Conservation (phyloP, 2,113 vertebrate genomes). For the Microcebus murinus region DNA sequence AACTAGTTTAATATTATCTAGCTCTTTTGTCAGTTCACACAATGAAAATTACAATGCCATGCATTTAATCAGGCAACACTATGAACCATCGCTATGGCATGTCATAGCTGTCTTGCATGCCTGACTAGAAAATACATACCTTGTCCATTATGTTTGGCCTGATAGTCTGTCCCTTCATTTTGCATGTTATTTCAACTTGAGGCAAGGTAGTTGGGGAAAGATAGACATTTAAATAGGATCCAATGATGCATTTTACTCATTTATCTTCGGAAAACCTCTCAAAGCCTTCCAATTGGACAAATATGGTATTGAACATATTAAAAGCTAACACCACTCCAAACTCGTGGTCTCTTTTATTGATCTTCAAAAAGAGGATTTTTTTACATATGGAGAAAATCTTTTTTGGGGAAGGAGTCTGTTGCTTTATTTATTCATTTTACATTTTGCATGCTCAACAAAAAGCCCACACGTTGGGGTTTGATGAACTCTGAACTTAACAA, state of each 20-base stretch:
- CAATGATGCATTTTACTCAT: neutral
- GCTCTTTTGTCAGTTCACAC: neutral
- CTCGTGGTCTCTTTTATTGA: neutral
- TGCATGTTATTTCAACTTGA: neutral
- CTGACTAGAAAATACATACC: neutral
- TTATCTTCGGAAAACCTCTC: conserved; percentile 3
- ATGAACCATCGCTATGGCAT: neutral
- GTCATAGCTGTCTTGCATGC: neutral
- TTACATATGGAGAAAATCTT: neutral
- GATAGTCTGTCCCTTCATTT: neutral
- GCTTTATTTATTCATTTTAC: neutral
- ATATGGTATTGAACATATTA: neutral
- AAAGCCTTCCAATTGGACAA: neutral
- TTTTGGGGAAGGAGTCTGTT: neutral
- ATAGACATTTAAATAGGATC: neutral
- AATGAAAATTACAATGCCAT: neutral
- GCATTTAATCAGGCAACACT: neutral
- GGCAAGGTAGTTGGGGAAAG: neutral
- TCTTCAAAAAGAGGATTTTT: neutral
- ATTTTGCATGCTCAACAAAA: neutral
- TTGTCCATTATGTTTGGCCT: neutral
- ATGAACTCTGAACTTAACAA: neutral
- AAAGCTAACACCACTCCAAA: neutral
- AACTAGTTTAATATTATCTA: neutral
- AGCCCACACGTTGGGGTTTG: neutral